Conservation (phyloP, 2,888 invertebrate genomes). For the Lasioglossum marginatum region DNA sequence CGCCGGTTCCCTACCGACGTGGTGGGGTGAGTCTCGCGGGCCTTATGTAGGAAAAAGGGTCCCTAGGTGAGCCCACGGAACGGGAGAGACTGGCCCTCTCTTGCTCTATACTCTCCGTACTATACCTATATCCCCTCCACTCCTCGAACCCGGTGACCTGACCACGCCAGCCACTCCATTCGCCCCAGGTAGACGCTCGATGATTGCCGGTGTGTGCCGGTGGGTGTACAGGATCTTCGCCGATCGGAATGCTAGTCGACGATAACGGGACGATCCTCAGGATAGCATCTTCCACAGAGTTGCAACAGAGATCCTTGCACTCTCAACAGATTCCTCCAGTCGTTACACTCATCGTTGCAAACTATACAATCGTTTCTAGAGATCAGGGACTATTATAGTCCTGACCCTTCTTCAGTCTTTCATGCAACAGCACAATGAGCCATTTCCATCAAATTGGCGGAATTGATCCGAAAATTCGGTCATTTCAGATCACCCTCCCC, state of each 20-base stretch:
- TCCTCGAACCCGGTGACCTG: conserved; percentile 62
- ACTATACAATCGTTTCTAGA: not conserved
- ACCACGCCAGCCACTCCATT: conserved; percentile 66
- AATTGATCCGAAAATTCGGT: too few relatives aligned
- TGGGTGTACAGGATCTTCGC: conserved; percentile 44
- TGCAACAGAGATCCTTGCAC: conserved; percentile 1
- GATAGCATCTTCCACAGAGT: not conserved
- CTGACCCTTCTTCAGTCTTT: not conserved
- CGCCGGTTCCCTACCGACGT: conserved; percentile 79
- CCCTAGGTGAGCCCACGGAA: conserved; percentile 72
- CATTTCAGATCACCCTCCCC: too few relatives aligned
- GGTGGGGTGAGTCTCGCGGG: conserved; percentile 75
- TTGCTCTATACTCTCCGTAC: conserved; percentile 42
- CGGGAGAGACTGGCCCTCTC: conserved; percentile 66
- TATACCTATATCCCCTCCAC: conserved; percentile 34
- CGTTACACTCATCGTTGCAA: not conserved
- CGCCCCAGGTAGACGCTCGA: conserved; percentile 59
- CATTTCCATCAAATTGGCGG: too few relatives aligned
- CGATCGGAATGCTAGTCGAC: conserved; percentile 31
- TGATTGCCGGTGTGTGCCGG: conserved; percentile 30
- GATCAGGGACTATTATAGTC: not conserved
- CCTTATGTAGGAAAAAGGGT: conserved; percentile 81
- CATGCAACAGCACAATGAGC: not conserved
- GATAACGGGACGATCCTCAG: conserved; percentile 29
- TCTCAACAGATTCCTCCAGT: not conserved